phyloP scores from a whole-genome alignment of 92 coral and sea anemone species.

The Galaxea fascicularis region DNA sequence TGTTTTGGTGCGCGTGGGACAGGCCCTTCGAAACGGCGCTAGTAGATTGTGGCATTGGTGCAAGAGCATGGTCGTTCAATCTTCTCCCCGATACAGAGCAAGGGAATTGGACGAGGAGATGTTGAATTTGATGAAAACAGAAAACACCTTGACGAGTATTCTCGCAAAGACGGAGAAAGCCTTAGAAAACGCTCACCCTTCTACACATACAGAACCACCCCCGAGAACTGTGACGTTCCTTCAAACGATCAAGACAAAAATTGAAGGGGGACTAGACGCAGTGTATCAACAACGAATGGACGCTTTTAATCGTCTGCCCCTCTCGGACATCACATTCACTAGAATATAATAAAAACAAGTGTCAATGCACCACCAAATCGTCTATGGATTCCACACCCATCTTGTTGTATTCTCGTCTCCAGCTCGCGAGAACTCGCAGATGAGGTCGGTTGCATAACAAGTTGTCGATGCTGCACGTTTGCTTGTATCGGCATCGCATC shows the following conservation, averaged over 20 bases:
- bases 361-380: neutral
- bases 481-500: neutral
- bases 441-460: neutral
- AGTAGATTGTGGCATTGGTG: constrained; percentile 20
- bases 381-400: neutral
- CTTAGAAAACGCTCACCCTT: neutral
- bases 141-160: neutral
- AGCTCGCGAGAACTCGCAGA: neutral
- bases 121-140: neutral
- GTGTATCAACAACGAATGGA: neutral
- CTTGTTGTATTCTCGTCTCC: neutral
- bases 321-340: neutral
- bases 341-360: neutral
- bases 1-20: neutral
- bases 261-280: neutral
- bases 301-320: neutral
- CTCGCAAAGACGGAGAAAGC: neutral
- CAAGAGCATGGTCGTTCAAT: neutral
- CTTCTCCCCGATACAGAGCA: neutral
- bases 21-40: neutral
- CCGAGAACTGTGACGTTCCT: neutral
- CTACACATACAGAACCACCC: neutral
- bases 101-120: neutral
- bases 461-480: neutral
- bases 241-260: neutral